Evolutionary conservation across 2,113 vertebrate genomes (phyloP).

Genomic region (Sinocyclocheilus anophthalmus): DNA sequence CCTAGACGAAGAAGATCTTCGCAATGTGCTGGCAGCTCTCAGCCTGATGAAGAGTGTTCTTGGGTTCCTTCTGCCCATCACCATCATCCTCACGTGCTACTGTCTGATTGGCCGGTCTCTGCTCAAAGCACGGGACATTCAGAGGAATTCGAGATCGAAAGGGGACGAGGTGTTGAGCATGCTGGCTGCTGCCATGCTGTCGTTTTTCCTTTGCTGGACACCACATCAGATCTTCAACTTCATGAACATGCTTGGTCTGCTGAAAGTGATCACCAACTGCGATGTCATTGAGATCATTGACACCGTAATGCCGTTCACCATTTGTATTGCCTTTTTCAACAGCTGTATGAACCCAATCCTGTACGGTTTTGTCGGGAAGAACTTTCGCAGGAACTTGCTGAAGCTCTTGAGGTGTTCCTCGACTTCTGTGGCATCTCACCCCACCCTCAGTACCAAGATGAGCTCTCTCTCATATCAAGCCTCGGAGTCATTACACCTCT

Average conservation of each 20-base stretch:
- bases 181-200: slow-evolving; percentile 89
- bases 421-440: slow-evolving; percentile 7
- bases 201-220: slow-evolving; percentile 94
- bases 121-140: slow-evolving; percentile 75
- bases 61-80: slow-evolving; percentile 89
- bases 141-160: slow-evolving; percentile 82
- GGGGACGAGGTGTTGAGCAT: slow-evolving; percentile 93
- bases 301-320: slow-evolving; percentile 93
- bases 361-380: slow-evolving; percentile 87
- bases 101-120: slow-evolving; percentile 88
- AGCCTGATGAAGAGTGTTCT: slow-evolving; percentile 87
- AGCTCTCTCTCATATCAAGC: slow-evolving; percentile 51
- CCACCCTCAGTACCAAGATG: slow-evolving; percentile 54
- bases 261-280: slow-evolving; percentile 78
- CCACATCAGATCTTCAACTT: slow-evolving; percentile 94
- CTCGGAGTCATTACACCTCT: slow-evolving; percentile 36
- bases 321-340: slow-evolving; percentile 92
- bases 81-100: slow-evolving; percentile 92
- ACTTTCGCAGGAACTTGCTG: slow-evolving; percentile 53
- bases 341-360: slow-evolving; percentile 94
- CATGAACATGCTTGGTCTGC: slow-evolving; percentile 84
- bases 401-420: slow-evolving; percentile 41
- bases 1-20: slow-evolving; percentile 66
- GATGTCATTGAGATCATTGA: slow-evolving; percentile 85
- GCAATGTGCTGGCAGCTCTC: slow-evolving; percentile 76